A percentile compares a stretch with the other conserved stretches of the same genome.
These are phyloP conservation scores for Gyrodactylus bullatarudis DNA, from an alignment of 1,140 invertebrate species.

Conservation along the genomic window DNA sequence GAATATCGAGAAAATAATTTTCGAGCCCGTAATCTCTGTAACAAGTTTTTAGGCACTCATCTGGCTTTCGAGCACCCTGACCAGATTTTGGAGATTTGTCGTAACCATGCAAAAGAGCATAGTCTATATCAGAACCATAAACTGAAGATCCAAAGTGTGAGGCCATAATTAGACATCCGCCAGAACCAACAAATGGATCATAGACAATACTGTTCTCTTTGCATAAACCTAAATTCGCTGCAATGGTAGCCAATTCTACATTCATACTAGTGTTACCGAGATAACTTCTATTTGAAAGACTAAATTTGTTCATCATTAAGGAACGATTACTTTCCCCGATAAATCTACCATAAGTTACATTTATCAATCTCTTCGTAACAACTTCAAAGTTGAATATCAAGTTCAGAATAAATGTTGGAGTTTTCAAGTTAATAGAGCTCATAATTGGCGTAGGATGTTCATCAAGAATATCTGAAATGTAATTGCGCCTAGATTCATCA, in stretches of 20 bases:
- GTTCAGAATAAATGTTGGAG: neutral
- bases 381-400: neutral
- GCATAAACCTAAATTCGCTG: neutral
- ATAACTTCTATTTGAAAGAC: neutral
- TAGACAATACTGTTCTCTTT: neutral
- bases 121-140: conserved; percentile 2
- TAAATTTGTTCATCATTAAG: neutral
- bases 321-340: neutral
- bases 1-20: neutral
- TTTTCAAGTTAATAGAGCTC: neutral
- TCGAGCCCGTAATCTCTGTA: neutral
- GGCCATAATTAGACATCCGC: neutral
- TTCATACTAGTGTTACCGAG: conserved; percentile 4
- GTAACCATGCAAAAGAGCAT: neutral
- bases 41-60: neutral
- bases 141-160: neutral
- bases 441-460: neutral
- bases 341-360: neutral
- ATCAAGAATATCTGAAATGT: neutral
- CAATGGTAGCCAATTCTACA: neutral
- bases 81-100: neutral
- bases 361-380: neutral
- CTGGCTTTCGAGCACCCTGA: neutral
- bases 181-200: conserved; percentile 2
- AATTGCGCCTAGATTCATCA: neutral